Base-by-base conservation (phyloP, 2,888 invertebrate genomes). In the Acanthosepion esculentum region DNA sequence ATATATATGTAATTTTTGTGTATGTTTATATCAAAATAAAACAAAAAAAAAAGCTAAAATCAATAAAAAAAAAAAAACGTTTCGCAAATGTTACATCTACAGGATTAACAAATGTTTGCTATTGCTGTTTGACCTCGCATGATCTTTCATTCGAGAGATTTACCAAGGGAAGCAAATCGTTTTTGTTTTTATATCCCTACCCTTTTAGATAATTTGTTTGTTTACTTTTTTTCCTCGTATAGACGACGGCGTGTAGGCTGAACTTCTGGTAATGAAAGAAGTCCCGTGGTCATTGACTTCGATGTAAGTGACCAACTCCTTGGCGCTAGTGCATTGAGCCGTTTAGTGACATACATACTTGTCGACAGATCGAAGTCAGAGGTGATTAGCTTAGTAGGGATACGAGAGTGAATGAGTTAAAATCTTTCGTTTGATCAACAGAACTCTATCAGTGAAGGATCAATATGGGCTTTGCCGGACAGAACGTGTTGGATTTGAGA, bases 311-410 rank as follows among this genome's bases (percentile, higher is more conserved):
- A 78, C 78, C 78, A 78, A 78, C 78, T 33, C n/a, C 12, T 78
- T 78, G 78, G 18, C 78, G 78, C 33, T 78, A 15, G 78, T 33
- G 78, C 78, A n/a, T 33, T 78, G 78, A 33, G 78, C 33, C 78
- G 78, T 78, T 78, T n/a, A 78, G n/a, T 78, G 78, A 78, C n/a
- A 33, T 10, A 15, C n/a, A 78, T 33, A n/a, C 15, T 78, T 78
- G 78, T 78, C 78, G 78, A 78, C 78, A 78, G 78, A 78, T 78
- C 78, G 78, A 33, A n/a, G 78, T 78, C 78, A 78, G 78, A 78
- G 78, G 78, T 78, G 78, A 78, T 78, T 33, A n/a, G 78, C 20
- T 78, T 33, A 33, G 64, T 15, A 4, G 78, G 33, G 15, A 15
- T 15, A n/a, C 12, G n/a, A 8, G 15, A n/a, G 33, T n/a, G 15